Conservation (phyloP, 2,113 vertebrate genomes). For the Microtus pennsylvanicus region DNA sequence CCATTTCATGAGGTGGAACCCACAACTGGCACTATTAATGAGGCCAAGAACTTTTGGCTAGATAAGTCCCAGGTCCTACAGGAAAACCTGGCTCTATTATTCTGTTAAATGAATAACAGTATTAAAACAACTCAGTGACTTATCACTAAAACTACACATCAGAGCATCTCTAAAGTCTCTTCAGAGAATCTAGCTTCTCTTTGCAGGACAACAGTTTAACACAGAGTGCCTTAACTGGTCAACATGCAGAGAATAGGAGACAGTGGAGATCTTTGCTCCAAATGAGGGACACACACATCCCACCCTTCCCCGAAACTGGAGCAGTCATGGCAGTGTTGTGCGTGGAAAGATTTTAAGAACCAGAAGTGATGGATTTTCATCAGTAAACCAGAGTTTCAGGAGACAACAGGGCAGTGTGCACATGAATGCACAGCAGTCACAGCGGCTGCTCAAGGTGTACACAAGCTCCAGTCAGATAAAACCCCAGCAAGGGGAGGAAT, state of each 20-base stretch:
- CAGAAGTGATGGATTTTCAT: background rate
- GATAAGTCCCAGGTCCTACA: background rate
- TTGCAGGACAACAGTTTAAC: background rate
- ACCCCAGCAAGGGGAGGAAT: background rate
- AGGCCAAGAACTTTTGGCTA: background rate
- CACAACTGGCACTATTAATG: background rate
- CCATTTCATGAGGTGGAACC: too few relatives aligned
- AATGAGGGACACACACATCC: background rate
- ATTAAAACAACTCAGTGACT: background rate
- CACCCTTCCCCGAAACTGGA: background rate
- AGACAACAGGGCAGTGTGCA: background rate
- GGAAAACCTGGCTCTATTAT: background rate
- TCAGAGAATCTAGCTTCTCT: background rate
- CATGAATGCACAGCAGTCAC: background rate
- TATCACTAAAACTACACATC: background rate
- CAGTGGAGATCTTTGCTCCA: background rate
- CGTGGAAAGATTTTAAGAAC: background rate
- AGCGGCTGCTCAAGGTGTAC: background rate
- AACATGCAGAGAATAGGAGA: background rate
- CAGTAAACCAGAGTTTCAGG: background rate
- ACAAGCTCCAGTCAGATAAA: background rate
- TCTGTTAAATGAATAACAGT: background rate
- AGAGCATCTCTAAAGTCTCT: background rate
- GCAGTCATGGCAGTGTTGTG: background rate
- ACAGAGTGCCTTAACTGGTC: accelerated